Evolutionary conservation across 2,113 vertebrate species (phyloP).

Genomic region (Brachypteracias leptosomus): DNA sequence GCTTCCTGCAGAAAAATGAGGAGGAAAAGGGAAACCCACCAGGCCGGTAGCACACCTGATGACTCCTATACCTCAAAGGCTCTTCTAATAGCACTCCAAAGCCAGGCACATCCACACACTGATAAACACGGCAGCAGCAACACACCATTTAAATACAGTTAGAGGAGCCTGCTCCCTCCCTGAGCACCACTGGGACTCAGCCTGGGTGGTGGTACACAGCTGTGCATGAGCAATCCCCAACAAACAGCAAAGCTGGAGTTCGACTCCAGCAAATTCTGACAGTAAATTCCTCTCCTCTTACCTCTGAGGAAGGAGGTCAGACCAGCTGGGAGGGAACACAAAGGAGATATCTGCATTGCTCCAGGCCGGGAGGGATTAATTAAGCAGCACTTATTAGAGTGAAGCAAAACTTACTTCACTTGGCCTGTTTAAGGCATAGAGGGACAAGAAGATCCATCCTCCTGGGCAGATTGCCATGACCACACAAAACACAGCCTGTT

Average conservation of each 20-base stretch:
- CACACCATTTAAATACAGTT: background rate
- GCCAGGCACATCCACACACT: background rate
- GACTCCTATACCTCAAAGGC: background rate
- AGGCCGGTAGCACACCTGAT: rapidly evolving
- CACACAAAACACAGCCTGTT: background rate
- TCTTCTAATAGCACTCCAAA: background rate
- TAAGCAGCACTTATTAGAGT: background rate
- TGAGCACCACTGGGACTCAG: background rate
- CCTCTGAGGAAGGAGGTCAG: background rate
- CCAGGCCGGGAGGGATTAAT: background rate
- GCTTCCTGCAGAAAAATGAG: background rate
- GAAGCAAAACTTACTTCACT: background rate
- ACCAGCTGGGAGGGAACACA: background rate
- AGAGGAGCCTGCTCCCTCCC: background rate
- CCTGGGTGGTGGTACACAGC: background rate
- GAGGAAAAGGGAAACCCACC: background rate
- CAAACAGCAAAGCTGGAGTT: background rate
- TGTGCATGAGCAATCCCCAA: background rate
- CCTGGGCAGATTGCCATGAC: background rate
- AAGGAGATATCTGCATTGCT: background rate
- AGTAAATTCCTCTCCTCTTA: background rate
- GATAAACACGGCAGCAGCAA: background rate
- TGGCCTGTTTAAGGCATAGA: background rate
- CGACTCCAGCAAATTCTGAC: background rate
- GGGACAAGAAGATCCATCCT: background rate